Evolutionary conservation across 1,140 invertebrate species (phyloP).

Genomic region (Uloborus diversus): DNA sequence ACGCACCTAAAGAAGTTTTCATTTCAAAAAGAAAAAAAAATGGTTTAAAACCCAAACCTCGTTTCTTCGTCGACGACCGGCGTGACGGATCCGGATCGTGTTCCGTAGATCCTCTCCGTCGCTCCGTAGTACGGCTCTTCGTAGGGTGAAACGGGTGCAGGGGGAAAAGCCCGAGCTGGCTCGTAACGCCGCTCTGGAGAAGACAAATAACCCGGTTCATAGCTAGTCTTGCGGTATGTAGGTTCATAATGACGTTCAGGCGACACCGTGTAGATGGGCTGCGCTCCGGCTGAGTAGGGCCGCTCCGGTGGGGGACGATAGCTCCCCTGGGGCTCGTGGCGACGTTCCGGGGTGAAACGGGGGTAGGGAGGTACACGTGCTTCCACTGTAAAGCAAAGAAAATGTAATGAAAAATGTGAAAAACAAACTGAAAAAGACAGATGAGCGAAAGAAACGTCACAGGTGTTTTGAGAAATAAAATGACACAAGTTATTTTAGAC

Average conservation of each 20-base stretch:
- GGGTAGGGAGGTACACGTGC: conserved; percentile 17
- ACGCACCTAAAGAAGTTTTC: no score
- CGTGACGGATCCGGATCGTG: conserved; percentile 79
- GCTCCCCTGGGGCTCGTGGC: conserved; percentile 50
- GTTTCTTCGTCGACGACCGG: conserved; percentile 89
- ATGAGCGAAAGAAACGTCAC: no score
- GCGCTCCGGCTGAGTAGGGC: conserved; percentile 58
- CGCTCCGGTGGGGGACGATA: conserved; percentile 59
- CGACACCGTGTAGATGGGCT: conserved; percentile 49
- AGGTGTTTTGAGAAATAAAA: no score
- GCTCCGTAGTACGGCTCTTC: conserved; percentile 85
- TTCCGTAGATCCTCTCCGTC: conserved; percentile 61
- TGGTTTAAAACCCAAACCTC: no score
- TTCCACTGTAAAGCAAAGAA: no score
- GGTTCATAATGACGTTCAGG: conserved; percentile 52
- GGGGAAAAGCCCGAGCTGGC: conserved; percentile 59
- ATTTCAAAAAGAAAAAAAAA: no score
- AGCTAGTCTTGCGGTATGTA: conserved; percentile 56
- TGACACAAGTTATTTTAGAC: no score
- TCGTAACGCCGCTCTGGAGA: conserved; percentile 78
- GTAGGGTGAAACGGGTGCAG: conserved; percentile 66
- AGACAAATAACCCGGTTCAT: conserved; percentile 79
- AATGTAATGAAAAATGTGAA: no score
- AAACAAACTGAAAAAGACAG: no score
- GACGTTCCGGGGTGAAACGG: conserved; percentile 34